These are phyloP conservation scores for Hormiphora californensis DNA, from an alignment of 37 sponge, comb jelly and placozoan genomes.

Conservation along the genomic window DNA sequence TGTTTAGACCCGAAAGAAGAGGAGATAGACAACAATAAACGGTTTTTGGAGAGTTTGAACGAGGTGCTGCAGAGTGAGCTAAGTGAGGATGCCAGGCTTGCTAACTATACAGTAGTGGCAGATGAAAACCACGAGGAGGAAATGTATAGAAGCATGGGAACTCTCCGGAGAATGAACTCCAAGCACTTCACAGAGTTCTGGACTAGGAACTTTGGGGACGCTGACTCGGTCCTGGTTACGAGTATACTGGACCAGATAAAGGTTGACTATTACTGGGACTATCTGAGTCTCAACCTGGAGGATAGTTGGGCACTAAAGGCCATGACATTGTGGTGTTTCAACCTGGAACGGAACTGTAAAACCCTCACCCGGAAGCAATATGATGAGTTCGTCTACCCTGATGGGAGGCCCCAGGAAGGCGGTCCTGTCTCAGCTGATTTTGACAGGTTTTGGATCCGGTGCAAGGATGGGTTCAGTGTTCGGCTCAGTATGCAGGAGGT, in stretches of 20 bases:
- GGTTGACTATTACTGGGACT: constrained; percentile 11
- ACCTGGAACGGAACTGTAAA: constrained; percentile 9
- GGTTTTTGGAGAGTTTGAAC: neutral
- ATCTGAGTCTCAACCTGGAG: neutral
- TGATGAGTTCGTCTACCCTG: constrained; percentile 39
- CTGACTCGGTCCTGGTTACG: neutral
- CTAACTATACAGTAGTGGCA: constrained; percentile 25
- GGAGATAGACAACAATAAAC: constrained; percentile 34
- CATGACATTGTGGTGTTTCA: constrained; percentile 26
- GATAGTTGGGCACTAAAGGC: constrained; percentile 29
- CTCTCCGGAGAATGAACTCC: constrained; percentile 4
- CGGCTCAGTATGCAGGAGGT: constrained; percentile 83
- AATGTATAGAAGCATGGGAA: neutral
- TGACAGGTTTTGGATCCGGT: constrained; percentile 40
- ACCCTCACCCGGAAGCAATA: neutral
- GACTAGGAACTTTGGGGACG: constrained; percentile 66
- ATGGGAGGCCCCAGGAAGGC: neutral
- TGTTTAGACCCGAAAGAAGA: constrained; percentile 40
- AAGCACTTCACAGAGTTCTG: constrained; percentile 53
- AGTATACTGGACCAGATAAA: neutral
- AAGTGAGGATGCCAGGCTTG: constrained; percentile 21
- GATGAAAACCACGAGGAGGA: neutral
- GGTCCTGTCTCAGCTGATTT: neutral
- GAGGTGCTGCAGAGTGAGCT: constrained; percentile 50
- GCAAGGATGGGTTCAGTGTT: constrained; percentile 52